Conservation (phyloP, 2,888 invertebrate species). For the Acanthosepion pharaonis region DNA sequence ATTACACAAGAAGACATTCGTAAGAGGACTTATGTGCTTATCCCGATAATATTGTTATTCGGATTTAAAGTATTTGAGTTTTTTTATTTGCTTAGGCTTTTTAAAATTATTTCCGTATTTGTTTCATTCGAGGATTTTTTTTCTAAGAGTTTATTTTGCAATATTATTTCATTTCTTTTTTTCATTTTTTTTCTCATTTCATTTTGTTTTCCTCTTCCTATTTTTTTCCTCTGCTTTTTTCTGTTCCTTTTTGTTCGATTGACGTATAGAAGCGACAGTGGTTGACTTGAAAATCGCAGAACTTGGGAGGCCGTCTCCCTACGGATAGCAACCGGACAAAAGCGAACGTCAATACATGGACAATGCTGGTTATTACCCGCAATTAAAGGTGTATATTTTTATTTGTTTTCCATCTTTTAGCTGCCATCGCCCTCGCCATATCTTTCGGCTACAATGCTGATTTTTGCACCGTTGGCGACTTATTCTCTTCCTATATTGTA, state of each 20-base stretch:
- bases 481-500: background rate
- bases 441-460: background rate
- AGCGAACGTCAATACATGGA: background rate
- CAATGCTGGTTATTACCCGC: constrained; percentile 12
- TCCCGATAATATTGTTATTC: background rate
- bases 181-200: background rate
- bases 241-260: background rate
- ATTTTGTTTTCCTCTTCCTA: background rate
- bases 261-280: constrained; percentile 18
- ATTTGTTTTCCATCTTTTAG: background rate
- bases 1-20: background rate
- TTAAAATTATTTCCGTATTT: background rate
- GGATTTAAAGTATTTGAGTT: background rate
- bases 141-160: background rate
- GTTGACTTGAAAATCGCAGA: background rate
- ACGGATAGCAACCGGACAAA: background rate
- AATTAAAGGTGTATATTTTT: constrained; percentile 33
- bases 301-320: constrained; percentile 20
- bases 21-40: background rate
- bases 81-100: background rate
- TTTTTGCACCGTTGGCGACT: background rate
- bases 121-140: background rate
- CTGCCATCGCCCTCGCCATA: background rate
- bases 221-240: background rate
- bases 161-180: background rate